Evolutionary conservation across 2,113 vertebrate species (phyloP).

Genomic region (Sphyrna mokarran): DNA sequence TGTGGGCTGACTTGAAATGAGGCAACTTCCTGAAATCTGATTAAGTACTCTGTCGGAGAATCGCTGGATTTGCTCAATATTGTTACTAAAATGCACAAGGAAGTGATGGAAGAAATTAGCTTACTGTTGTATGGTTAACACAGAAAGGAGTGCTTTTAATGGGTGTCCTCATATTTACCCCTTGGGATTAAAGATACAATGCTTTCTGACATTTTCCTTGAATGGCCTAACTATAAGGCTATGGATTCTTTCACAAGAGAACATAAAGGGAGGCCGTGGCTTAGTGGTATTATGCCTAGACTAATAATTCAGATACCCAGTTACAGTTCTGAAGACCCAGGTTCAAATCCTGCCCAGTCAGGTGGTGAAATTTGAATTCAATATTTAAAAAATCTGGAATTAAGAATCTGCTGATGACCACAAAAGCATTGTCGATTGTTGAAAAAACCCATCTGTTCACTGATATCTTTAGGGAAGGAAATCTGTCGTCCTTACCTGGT

Average conservation of each 20-base stretch:
- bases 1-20: neutral
- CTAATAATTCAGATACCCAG: too few relatives aligned
- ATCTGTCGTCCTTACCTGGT: too few relatives aligned
- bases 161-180: neutral
- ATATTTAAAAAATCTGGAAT: too few relatives aligned
- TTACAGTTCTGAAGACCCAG: too few relatives aligned
- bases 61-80: neutral
- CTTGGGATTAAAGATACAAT: neutral
- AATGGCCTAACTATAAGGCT: neutral
- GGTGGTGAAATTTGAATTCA: too few relatives aligned
- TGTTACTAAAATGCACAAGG: conserved; percentile 23
- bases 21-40: neutral
- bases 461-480: too few relatives aligned
- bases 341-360: too few relatives aligned
- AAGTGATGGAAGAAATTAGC: neutral
- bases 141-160: neutral
- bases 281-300: too few relatives aligned
- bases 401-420: too few relatives aligned
- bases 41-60: neutral
- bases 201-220: neutral
- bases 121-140: neutral
- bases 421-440: too few relatives aligned
- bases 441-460: too few relatives aligned
- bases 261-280: neutral
- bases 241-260: neutral